Evolutionary conservation across 2,888 invertebrate genomes (phyloP).

Genomic region (Leucoptera coffeella): DNA sequence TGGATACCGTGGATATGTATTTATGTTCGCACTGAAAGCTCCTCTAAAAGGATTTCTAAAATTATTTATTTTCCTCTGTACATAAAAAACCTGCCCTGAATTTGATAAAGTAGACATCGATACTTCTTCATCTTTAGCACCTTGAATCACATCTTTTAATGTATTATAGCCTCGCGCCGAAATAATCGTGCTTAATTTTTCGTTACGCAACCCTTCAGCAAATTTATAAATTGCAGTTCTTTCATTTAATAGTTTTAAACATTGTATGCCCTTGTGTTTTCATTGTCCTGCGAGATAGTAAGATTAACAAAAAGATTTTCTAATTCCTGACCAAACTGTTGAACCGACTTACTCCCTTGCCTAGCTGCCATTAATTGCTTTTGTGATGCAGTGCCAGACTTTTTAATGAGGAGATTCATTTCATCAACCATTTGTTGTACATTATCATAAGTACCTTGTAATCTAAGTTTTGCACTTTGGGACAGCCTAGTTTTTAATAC

Average conservation of each 20-base stretch:
- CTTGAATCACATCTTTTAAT: not conserved
- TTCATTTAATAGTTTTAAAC: constrained; percentile 1
- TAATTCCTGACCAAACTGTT: not conserved
- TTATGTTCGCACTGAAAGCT: not conserved
- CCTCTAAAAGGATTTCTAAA: not conserved
- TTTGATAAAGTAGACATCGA: not conserved
- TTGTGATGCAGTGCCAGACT: no score
- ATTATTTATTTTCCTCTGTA: not conserved
- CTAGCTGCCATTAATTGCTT: not conserved
- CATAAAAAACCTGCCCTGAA: not conserved
- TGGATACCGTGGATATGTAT: no score
- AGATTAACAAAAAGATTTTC: not conserved
- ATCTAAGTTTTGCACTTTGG: constrained; percentile 1
- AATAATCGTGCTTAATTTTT: no score
- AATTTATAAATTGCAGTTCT: not conserved
- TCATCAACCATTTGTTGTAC: not conserved
- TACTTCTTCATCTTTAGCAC: not conserved
- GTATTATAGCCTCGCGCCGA: not conserved
- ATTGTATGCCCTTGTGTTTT: not conserved
- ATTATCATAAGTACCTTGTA: not conserved
- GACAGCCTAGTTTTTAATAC: no score
- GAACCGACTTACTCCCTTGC: not conserved
- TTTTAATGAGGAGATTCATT: no score
- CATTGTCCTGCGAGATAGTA: constrained; percentile 1
- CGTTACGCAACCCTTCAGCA: no score